Conservation (phyloP, 1,140 invertebrate genomes). For the Brachionus manjavacas region DNA sequence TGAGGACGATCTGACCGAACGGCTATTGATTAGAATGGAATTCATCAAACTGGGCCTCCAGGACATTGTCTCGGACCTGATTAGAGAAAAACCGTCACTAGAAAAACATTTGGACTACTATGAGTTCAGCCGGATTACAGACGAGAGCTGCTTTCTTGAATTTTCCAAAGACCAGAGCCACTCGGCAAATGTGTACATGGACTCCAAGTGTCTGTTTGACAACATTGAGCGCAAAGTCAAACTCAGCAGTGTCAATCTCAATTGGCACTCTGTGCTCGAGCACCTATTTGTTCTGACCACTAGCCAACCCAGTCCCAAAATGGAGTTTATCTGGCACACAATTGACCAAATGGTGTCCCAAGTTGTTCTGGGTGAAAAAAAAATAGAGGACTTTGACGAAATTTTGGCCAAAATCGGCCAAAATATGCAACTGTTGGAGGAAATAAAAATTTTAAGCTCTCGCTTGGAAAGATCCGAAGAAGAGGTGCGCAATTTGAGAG, state of each 20-base stretch:
- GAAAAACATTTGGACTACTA: conserved; percentile 12
- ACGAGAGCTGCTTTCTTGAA: conserved; percentile 12
- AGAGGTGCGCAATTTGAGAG: neutral
- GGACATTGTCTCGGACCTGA: neutral
- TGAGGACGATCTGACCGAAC: neutral
- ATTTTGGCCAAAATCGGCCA: neutral
- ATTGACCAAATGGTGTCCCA: neutral
- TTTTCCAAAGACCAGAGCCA: neutral
- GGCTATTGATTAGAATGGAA: conserved; percentile 10
- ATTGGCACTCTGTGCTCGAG: neutral
- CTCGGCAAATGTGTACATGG: neutral
- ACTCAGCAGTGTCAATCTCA: neutral
- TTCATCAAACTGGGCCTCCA: conserved; percentile 29
- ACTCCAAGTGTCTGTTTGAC: neutral
- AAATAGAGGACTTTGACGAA: neutral
- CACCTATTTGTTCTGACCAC: neutral
- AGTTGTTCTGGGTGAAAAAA: conserved; percentile 16
- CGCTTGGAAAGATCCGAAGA: neutral
- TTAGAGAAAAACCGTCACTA: neutral
- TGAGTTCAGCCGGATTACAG: neutral
- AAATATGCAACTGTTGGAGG: neutral
- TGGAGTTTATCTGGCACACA: neutral
- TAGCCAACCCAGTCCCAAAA: neutral
- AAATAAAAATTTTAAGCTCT: neutral
- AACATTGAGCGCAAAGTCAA: neutral